Conservation (phyloP, 2,797 vertebrate genomes). For the Chelidonichthys spinosus region DNA sequence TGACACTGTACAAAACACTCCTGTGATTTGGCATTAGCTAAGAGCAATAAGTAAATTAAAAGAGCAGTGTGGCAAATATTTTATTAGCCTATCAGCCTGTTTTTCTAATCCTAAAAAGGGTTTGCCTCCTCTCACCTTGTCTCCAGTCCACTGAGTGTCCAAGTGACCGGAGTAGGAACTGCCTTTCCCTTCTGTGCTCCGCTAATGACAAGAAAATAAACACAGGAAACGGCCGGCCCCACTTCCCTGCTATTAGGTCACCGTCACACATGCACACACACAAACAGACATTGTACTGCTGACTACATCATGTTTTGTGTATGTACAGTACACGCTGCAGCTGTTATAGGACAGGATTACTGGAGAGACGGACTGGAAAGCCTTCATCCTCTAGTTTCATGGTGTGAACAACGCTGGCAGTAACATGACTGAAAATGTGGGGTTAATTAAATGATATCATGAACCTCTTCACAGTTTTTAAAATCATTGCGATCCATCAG, state of each 20-base stretch:
- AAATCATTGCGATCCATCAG: slow-evolving; percentile 13
- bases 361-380: slow-evolving; percentile 27
- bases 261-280: slow-evolving; percentile 51
- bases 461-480: slow-evolving; percentile 22
- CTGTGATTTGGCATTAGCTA: slow-evolving; percentile 25
- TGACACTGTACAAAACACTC: not conserved
- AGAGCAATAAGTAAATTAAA: slow-evolving; percentile 40
- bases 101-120: slow-evolving; percentile 51
- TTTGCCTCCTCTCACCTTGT: slow-evolving; percentile 48
- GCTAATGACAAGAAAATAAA: slow-evolving; percentile 79
- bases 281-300: slow-evolving; percentile 53
- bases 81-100: slow-evolving; percentile 37
- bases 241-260: slow-evolving; percentile 76
- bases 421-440: slow-evolving; percentile 33
- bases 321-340: slow-evolving; percentile 54
- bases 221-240: slow-evolving; percentile 71
- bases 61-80: slow-evolving; percentile 47
- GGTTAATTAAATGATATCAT: slow-evolving; percentile 42
- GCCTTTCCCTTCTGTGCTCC: slow-evolving; percentile 51
- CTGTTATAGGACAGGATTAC: slow-evolving; percentile 47
- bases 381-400: slow-evolving; percentile 11
- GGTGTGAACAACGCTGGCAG: slow-evolving; percentile 21
- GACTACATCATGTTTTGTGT: slow-evolving; percentile 49
- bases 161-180: slow-evolving; percentile 55
- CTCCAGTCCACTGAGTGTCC: slow-evolving; percentile 48